Evolutionary conservation across 2,113 vertebrate species (phyloP).

Genomic region (Sclerurus mexicanus): DNA sequence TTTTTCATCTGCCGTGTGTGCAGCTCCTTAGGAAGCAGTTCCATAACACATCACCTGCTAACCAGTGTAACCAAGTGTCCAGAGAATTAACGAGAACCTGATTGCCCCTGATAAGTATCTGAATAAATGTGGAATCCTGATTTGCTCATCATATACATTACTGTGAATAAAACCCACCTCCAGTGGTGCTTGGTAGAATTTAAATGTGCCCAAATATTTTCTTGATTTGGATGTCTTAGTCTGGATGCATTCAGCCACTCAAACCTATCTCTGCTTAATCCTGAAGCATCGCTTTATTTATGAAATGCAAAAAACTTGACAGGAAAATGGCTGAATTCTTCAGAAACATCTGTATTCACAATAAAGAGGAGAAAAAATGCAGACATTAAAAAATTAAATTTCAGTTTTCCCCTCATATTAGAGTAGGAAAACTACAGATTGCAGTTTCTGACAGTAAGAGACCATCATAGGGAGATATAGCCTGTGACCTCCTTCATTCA

Average conservation of each 20-base stretch:
- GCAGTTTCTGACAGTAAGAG: neutral
- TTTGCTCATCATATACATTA: neutral
- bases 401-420: neutral
- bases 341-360: neutral
- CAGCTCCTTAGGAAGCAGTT: neutral
- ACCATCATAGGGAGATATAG: fast-evolving
- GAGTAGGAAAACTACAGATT: neutral
- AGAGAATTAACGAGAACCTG: neutral
- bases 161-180: neutral
- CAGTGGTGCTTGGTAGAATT: neutral
- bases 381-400: neutral
- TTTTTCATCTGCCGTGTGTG: neutral
- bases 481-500: neutral
- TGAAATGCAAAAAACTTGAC: neutral
- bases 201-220: neutral
- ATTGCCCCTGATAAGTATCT: neutral
- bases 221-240: neutral
- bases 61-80: neutral
- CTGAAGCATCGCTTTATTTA: neutral
- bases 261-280: neutral
- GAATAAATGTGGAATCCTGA: neutral
- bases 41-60: neutral
- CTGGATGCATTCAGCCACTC: neutral
- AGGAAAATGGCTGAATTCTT: neutral
- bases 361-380: neutral